A percentile compares a stretch with the other conserved stretches of the same genome.
phyloP scores from a whole-genome alignment of 2,888 invertebrate species.

The Lypha dubia region DNA sequence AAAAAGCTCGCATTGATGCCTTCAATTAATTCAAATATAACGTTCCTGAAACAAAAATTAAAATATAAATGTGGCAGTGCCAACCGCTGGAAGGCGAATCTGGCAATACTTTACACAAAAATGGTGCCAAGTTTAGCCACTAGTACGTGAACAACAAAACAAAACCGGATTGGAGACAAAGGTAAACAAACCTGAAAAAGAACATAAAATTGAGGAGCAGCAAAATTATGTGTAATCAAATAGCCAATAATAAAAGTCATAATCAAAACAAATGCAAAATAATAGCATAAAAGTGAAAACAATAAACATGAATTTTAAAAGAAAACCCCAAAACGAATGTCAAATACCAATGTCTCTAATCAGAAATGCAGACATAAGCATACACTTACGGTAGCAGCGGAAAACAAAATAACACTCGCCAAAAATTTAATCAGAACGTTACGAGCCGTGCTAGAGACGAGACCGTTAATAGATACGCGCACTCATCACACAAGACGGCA shows the following conservation, averaged over 20 bases:
- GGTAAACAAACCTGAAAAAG: conserved; percentile 2
- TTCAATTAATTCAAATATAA: not conserved
- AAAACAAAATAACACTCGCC: conserved; percentile 37
- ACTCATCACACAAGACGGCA: conserved; percentile 7
- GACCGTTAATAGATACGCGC: conserved; percentile 59
- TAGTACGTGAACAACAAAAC: conserved; percentile 35
- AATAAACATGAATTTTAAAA: conserved; percentile 47
- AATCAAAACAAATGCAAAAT: conserved; percentile 64
- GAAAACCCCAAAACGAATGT: conserved; percentile 62
- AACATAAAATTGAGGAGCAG: conserved; percentile 9
- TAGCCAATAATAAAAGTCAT: conserved; percentile 40
- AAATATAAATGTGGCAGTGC: conserved; percentile 21
- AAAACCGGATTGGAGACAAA: conserved; percentile 51
- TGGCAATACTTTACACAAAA: conserved; percentile 8
- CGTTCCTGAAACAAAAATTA: not conserved
- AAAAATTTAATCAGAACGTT: conserved; percentile 67
- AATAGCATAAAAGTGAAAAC: conserved; percentile 61
- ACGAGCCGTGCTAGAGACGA: conserved; percentile 65
- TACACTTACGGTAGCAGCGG: not conserved
- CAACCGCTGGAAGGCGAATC: not conserved
- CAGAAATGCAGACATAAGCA: conserved; percentile 49
- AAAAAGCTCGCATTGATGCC: too few relatives aligned
- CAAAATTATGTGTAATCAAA: conserved; percentile 9
- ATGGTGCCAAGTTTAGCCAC: conserved; percentile 41
- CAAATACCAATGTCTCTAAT: conserved; percentile 71